Evolutionary conservation across 1,140 invertebrate species (phyloP), one percentile per base, ranked within the genome.

Genomic region (Epicauta chinensis): DNA sequence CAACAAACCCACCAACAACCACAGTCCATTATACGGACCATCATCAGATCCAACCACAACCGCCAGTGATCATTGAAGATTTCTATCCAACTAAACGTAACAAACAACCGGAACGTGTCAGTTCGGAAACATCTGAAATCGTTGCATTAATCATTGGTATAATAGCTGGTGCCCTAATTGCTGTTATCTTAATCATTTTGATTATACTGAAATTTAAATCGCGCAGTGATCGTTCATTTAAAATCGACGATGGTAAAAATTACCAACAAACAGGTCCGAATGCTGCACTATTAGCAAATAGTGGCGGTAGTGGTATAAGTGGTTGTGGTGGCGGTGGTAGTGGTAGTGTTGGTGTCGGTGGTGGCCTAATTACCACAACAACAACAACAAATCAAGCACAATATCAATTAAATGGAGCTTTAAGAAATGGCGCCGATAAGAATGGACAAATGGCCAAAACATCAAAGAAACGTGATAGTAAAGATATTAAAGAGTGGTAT

Each of bases 401-500:
- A 53, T 71, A 72, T 53, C 72, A 72, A 41, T 49, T 70, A 31
- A 72, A 73, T 30, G 65, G 67, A 16, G 64, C 67, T 11, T 44
- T 70, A 15, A 41, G 66, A 37, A 69, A 70, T 44, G 67, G 67
- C 13, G 65, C 65, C 42, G 65, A 59, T 52, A 59, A 59, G 55
- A 61, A 62, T 58, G 43, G 57, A 60, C 46, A 55, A 34, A 67
- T 73, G 4, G 44, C 72, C 76, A 32, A 73, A 77, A 51, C 70
- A 74, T 51, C 74, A 75, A 66, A 77, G 55, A 85, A 86, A 70
- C 75, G 87, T 64, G 83, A 89, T 75, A 78, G 82, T 54, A 91
- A 91, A 79, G 88, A 92, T 70, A 86, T 93, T 57, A 93, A 93
- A 79, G 91, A 93, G 74, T 93, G 91, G 91, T 93, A 93, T 70